Evolutionary conservation across 2,797 vertebrate genomes (phyloP).

Genomic region (Pseudochirops cupreus): DNA sequence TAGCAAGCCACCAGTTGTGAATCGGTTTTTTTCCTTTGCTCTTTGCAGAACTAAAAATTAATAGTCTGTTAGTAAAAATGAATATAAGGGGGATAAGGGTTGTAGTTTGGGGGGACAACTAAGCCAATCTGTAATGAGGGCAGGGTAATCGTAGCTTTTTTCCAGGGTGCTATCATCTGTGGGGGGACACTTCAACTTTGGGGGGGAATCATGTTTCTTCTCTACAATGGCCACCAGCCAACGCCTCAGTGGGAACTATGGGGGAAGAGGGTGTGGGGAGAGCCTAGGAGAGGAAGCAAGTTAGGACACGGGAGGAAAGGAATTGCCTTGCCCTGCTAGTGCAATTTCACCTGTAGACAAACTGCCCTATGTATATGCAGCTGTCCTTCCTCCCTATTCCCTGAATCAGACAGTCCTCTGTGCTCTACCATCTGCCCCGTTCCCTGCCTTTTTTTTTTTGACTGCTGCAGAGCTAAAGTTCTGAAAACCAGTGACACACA

Average conservation of each 20-base stretch:
- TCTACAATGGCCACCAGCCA: background rate
- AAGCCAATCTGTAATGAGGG: background rate
- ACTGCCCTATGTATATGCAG: background rate
- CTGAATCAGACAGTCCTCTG: background rate
- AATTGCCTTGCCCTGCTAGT: background rate
- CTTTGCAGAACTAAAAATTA: background rate
- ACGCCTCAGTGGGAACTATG: background rate
- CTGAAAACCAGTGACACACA: background rate
- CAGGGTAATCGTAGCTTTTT: background rate
- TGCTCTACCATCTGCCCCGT: background rate
- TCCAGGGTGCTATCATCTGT: background rate
- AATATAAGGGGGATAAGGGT: background rate
- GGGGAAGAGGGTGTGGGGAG: background rate
- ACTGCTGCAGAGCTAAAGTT: background rate
- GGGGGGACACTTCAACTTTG: no score
- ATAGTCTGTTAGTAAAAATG: background rate
- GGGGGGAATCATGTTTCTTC: background rate
- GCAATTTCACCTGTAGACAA: background rate
- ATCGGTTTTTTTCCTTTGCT: background rate
- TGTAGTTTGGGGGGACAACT: background rate
- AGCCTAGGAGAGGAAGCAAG: background rate
- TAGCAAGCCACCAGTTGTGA: background rate
- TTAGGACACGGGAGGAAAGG: background rate
- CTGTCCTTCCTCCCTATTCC: background rate
- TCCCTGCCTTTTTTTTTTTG: background rate